These are phyloP conservation scores for Grammatotria lemairii DNA, from an alignment of 2,113 vertebrate species.

Conservation along the genomic window DNA sequence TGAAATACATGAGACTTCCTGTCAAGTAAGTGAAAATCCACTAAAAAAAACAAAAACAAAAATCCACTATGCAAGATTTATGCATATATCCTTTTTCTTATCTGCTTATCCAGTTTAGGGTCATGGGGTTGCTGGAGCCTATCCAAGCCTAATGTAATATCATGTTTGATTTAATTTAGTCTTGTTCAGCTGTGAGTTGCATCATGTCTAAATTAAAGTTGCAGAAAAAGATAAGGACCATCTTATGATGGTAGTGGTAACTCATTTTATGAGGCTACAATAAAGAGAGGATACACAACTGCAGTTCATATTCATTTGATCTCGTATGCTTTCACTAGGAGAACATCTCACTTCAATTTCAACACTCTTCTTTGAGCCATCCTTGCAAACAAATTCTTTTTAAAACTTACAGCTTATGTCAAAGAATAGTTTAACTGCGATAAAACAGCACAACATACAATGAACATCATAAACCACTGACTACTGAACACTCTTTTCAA, in stretches of 20 bases:
- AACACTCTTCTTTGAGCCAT: not conserved
- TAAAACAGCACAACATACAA: not conserved
- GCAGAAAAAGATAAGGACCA: not conserved
- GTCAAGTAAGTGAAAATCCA: slow-evolving; percentile 70
- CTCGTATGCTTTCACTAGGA: not conserved
- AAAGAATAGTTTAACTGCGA: not conserved
- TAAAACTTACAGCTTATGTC: not conserved
- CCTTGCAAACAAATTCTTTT: not conserved
- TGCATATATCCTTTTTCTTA: not conserved
- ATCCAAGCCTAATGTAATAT: not conserved
- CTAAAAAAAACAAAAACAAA: rapidly evolving
- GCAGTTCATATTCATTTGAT: not conserved
- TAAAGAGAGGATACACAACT: not conserved
- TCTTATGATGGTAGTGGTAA: not conserved
- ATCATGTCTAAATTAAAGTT: not conserved
- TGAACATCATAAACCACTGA: not conserved
- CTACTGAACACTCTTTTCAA: not conserved
- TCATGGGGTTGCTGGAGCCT: not conserved
- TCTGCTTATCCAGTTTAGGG: not conserved
- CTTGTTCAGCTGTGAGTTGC: not conserved
- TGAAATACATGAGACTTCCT: slow-evolving; percentile 80
- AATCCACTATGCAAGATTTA: not conserved
- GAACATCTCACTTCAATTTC: not conserved
- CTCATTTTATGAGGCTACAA: not conserved
- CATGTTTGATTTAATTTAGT: not conserved